Conservation (phyloP, 2,797 vertebrate genomes). For the Yasuhikotakia modesta region DNA sequence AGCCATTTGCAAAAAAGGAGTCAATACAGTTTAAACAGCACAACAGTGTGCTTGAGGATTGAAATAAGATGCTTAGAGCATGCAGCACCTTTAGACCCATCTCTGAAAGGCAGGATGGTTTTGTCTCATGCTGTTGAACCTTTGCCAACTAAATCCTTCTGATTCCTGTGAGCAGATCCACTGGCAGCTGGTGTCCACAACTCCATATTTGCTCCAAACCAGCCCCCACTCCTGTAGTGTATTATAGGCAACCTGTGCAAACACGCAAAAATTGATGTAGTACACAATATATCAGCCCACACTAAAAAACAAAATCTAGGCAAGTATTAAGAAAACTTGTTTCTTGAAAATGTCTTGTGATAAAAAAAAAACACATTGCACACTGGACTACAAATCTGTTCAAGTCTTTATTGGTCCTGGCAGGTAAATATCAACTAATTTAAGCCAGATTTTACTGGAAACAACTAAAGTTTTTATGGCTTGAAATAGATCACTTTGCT, state of each 20-base stretch:
- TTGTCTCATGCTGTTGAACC: conserved; percentile 58
- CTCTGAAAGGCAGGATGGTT: conserved; percentile 42
- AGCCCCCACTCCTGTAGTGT: conserved; percentile 51
- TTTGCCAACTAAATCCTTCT: conserved; percentile 60
- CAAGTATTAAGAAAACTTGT: too few species aligned
- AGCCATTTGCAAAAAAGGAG: conserved; percentile 31
- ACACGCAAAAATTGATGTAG: conserved; percentile 55
- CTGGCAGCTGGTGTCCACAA: conserved; percentile 52
- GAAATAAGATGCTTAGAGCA: conserved; percentile 47
- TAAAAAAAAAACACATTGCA: too few species aligned
- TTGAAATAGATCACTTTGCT: too few species aligned
- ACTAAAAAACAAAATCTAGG: too few species aligned
- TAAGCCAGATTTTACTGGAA: too few species aligned
- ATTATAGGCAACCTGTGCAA: conserved; percentile 53
- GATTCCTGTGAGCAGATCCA: conserved; percentile 51
- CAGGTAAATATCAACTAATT: too few species aligned
- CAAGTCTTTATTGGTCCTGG: too few species aligned
- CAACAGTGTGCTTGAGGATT: conserved; percentile 43
- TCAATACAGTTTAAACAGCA: conserved; percentile 30
- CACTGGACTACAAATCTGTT: too few species aligned
- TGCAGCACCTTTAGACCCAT: conserved; percentile 49
- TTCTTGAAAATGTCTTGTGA: too few species aligned
- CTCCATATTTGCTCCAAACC: conserved; percentile 47
- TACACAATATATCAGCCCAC: conserved; percentile 56
- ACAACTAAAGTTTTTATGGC: too few species aligned